Evolutionary conservation across 2,113 vertebrate genomes (phyloP).

Genomic region (Callorhinus ursinus): DNA sequence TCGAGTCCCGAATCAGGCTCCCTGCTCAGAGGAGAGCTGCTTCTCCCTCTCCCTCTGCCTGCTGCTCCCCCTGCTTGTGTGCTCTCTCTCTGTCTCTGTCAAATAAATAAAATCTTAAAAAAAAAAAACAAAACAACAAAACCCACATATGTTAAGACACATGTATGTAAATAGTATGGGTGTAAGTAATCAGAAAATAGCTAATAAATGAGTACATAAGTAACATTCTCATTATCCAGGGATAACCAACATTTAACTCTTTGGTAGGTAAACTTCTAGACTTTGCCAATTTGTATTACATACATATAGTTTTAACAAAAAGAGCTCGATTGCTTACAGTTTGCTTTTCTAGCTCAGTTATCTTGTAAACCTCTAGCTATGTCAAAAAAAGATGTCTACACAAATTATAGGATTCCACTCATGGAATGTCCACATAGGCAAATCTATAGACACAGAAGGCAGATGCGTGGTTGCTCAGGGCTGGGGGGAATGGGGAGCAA

Average conservation of each 20-base stretch:
- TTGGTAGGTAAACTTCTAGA: background rate
- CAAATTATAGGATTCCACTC: background rate
- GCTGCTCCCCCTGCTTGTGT: background rate
- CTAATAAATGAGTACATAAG: background rate
- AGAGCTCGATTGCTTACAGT: background rate
- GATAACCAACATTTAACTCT: background rate
- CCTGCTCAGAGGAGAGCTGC: background rate
- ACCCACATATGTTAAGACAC: background rate
- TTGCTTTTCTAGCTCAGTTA: background rate
- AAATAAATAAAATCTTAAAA: background rate
- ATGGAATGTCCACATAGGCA: background rate
- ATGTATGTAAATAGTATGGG: background rate
- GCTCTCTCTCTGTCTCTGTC: background rate
- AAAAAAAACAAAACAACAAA: background rate
- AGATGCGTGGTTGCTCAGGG: background rate
- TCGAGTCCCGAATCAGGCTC: fast-evolving
- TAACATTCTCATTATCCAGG: background rate
- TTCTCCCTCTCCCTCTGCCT: background rate
- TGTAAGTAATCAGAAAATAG: background rate
- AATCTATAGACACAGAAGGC: background rate
- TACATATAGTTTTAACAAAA: background rate
- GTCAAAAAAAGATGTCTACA: background rate
- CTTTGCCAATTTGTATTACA: background rate
- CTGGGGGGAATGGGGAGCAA: background rate
- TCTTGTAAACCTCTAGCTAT: background rate